Evolutionary conservation across 1,140 invertebrate species (phyloP).

Genomic region (Ectropis grisescens): DNA sequence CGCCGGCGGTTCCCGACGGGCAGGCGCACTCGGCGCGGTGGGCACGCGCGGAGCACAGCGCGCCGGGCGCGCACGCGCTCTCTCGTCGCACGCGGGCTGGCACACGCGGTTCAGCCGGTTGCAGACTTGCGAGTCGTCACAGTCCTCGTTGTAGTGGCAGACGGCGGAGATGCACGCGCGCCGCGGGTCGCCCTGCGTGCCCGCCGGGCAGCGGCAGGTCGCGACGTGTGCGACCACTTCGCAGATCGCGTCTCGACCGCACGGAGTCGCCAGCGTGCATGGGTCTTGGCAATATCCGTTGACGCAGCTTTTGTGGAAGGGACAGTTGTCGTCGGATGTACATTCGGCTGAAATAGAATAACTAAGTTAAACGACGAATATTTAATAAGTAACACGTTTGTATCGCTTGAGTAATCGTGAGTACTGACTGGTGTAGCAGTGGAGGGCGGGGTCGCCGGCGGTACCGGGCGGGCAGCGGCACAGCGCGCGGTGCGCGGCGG

Average conservation of each 20-base stretch:
- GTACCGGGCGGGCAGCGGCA: conserved; percentile 87
- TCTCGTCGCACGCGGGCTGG: conserved; percentile 84
- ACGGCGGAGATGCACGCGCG: conserved; percentile 85
- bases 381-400: too few relatives aligned
- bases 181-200: conserved; percentile 87
- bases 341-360: conserved; percentile 81
- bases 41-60: conserved; percentile 78
- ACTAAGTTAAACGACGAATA: background rate
- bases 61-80: conserved; percentile 81
- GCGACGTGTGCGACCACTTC: conserved; percentile 79
- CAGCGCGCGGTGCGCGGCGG: conserved; percentile 79
- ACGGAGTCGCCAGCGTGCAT: conserved; percentile 76
- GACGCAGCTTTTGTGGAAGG: conserved; percentile 86
- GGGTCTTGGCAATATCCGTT: conserved; percentile 85
- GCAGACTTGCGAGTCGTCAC: conserved; percentile 87
- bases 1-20: conserved; percentile 79
- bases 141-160: conserved; percentile 92
- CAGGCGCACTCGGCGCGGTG: conserved; percentile 87
- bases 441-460: conserved; percentile 87
- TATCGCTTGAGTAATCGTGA: too few relatives aligned
- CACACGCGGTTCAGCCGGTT: conserved; percentile 88
- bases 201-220: conserved; percentile 85
- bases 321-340: conserved; percentile 84
- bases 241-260: conserved; percentile 86
- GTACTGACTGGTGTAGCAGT: conserved; percentile 86